Evolutionary conservation across 2,888 invertebrate species (phyloP), one percentile per base, ranked within the genome.

Genomic region (Cerastoderma edule): DNA sequence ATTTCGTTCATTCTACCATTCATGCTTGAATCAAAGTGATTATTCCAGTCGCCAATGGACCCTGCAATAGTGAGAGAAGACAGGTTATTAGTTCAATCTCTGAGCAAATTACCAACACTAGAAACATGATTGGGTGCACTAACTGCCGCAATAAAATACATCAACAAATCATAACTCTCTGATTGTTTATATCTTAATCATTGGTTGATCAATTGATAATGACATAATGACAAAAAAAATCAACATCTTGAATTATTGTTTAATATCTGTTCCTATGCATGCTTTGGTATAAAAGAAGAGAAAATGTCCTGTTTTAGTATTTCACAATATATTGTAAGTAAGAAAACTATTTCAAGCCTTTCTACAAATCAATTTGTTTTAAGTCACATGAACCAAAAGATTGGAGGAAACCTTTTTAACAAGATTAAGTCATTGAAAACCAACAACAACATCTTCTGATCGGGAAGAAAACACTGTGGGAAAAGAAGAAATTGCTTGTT

Each of bases 11-110:
- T 96, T 83, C 94, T 94, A 53, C 94, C 92, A 0, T 95, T 95
- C 86, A 96, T 93, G 85, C 96, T 95, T 0, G 95, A 94, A 1
- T 95, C 94, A 95, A 97, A 96, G 80, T 96, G 95, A 91, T 96
- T 96, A 86, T 95, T 95, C 96, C 96, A 96, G 86, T 96, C 96
- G 0, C 96, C 96, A 32, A 96, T 95, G 91, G 95, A 94, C 0
- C 97, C 97, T 92, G 82, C 24, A 78, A 79, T 2, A 46, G 22
- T 39, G 27, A 28, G 30, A 46, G 30, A 30, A n/a, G n/a, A n/a
- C n/a, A n/a, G 39, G 39, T 39, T 8, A 39, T 39, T 39, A 39
- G 16, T 39, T 39, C 39, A 13, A 13, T 39, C 39, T 16, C 16
- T 39, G 16, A 13, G 16, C 16, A 39, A 39, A 39, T 13, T 13